Evolutionary conservation across 2,888 invertebrate species (phyloP).

Genomic region (Volucella inflata): DNA sequence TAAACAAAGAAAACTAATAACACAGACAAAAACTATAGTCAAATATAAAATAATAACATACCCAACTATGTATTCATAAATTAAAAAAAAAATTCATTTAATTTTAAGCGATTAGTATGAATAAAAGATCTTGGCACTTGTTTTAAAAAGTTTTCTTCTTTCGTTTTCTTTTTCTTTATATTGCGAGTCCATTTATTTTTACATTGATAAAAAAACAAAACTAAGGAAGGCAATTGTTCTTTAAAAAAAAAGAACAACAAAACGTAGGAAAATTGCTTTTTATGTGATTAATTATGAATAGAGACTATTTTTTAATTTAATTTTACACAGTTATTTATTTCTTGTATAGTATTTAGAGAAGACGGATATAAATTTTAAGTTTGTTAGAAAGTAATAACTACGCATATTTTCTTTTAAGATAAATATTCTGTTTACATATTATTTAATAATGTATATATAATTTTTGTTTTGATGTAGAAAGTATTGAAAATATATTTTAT

Average conservation of each 20-base stretch:
- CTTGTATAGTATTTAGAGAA: conserved; percentile 65
- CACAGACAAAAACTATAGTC: conserved; percentile 48
- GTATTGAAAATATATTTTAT: conserved; percentile 72
- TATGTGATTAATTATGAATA: conserved; percentile 36
- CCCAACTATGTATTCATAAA: no score
- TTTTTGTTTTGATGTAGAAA: conserved; percentile 66
- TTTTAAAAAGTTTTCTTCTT: conserved; percentile 14
- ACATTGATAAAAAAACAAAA: conserved; percentile 18
- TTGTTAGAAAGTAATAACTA: conserved; percentile 78
- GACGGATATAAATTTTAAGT: conserved; percentile 79
- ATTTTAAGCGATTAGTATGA: conserved; percentile 43
- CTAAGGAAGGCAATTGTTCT: conserved; percentile 27
- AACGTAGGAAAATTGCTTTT: conserved; percentile 42
- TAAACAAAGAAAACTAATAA: conserved; percentile 53
- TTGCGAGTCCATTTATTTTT: conserved; percentile 3
- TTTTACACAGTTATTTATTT: conserved; percentile 26
- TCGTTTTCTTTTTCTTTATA: conserved; percentile 37
- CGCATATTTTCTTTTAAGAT: conserved; percentile 30
- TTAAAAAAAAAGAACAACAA: conserved; percentile 42
- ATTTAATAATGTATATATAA: conserved; percentile 54
- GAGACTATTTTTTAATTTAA: conserved; percentile 39
- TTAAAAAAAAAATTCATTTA: conserved; percentile 25
- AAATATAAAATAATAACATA: conserved; percentile 13
- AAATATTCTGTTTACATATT: conserved; percentile 77
- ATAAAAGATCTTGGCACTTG: conserved; percentile 65